Evolutionary conservation across 2,113 vertebrate species (phyloP), one percentile per base, ranked within the genome.

Genomic region (Cryptomyrus ogoouensis): DNA sequence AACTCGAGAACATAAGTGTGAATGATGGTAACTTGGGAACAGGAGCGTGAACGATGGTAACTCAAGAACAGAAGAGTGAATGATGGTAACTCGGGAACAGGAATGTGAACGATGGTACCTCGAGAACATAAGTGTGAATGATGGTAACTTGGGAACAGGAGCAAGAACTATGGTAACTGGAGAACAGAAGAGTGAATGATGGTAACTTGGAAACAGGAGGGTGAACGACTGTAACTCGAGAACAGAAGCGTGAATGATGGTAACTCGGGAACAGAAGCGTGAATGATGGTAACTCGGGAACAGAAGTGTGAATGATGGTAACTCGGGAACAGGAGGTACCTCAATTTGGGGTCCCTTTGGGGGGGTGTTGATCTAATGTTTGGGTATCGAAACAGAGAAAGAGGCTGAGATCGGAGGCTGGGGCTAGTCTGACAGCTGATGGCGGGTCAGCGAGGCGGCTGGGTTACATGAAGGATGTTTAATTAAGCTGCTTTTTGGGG

Each of bases 61-160:
- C 49, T 50, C 0, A 2, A 1, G 13, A 62, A 8, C 21, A 62
- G 56, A 4, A 21, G 56, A 0, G 5, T 58, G 56, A 24, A 58
- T 2, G 7, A 58, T 21, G 56, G 5, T 58, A 5, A 21, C 56
- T 44, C 0, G 42, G 5, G 42, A 44, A 6, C 5, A 44, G 42
- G 2, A 50, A 12, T 0, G 49, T 50, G 49, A 50, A 50, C 2
- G 49, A 50, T 13, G 12, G 49, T 8, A 1, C 8, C 46, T 46
- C 0, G 7, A 2, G 49, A 50, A 50, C 10, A 3, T 0, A 0
- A 50, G 49, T 0, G 2, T 50, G 2, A 50, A 50, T 0, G 0
- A 13, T 3, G 2, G 49, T 13, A 50, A 50, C 46, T 46, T 9
- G 0, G 52, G 17, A 53, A 53, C 52, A 53, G 17, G 17, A 21